Conservation (phyloP, 2,888 invertebrate genomes). For the Apomyelois bistriatella region DNA sequence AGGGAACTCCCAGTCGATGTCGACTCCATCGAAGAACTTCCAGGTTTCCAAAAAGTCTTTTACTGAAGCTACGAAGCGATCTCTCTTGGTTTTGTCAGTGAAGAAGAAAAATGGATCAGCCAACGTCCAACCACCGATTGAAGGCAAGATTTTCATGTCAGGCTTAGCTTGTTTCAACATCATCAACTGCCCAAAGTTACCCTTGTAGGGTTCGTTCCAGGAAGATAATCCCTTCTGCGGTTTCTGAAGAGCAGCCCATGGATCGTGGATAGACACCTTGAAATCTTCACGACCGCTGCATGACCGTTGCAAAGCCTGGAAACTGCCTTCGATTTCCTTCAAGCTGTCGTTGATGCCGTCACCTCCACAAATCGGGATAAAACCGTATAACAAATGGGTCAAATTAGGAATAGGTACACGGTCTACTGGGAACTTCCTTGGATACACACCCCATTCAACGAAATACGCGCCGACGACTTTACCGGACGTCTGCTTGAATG, state of each 20-base stretch:
- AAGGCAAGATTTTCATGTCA: constrained; percentile 68
- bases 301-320: constrained; percentile 69
- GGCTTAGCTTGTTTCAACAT: constrained; percentile 69
- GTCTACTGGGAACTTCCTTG: constrained; percentile 70
- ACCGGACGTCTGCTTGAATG: constrained; percentile 70
- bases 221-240: constrained; percentile 69
- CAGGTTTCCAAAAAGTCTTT: constrained; percentile 71
- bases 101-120: constrained; percentile 75
- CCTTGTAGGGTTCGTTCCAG: constrained; percentile 75
- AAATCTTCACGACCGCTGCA: constrained; percentile 73
- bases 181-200: constrained; percentile 73
- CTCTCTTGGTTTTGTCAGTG: constrained; percentile 58
- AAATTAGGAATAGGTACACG: constrained; percentile 65
- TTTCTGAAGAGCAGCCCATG: constrained; percentile 73
- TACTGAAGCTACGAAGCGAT: constrained; percentile 66
- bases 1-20: constrained; percentile 76
- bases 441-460: constrained; percentile 75
- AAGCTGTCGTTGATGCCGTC: constrained; percentile 75
- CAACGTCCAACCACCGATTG: constrained; percentile 71
- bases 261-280: constrained; percentile 72
- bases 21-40: constrained; percentile 75
- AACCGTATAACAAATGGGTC: constrained; percentile 69
- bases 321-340: constrained; percentile 74
- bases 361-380: constrained; percentile 73
- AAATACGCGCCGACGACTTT: constrained; percentile 72